These are phyloP conservation scores for Neoascia interrupta DNA, from an alignment of 2,888 invertebrate species.

Conservation along the genomic window DNA sequence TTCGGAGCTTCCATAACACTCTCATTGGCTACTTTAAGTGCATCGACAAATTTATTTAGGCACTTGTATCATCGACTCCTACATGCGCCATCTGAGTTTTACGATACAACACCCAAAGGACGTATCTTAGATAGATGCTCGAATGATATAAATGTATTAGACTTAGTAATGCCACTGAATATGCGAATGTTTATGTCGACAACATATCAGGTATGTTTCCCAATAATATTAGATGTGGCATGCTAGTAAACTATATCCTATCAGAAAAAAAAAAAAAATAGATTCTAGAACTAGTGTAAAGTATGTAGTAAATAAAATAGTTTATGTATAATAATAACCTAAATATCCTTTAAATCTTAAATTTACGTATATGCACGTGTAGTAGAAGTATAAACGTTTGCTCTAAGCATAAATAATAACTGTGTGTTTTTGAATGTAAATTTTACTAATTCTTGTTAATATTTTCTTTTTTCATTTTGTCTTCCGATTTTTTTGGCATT, in stretches of 20 bases:
- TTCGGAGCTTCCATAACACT: conserved; percentile 77
- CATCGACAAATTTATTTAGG: conserved; percentile 75
- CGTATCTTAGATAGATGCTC: conserved; percentile 84
- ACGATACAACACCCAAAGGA: conserved; percentile 84
- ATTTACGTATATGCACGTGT: no score
- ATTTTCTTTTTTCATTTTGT: neutral
- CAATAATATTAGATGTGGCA: conserved; percentile 9
- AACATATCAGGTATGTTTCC: conserved; percentile 77
- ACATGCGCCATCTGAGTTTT: conserved; percentile 82
- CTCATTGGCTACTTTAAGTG: conserved; percentile 75
- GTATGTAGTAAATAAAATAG: no score
- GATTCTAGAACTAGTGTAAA: no score
- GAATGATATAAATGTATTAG: conserved; percentile 82
- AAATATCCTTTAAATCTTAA: no score
- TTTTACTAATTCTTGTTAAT: no score
- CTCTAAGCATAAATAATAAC: no score
- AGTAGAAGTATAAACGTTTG: no score
- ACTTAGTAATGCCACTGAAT: conserved; percentile 81
- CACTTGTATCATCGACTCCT: conserved; percentile 81
- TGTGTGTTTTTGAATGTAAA: no score
- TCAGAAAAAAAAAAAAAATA: no score
- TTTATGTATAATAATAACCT: no score
- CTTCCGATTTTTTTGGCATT: neutral
- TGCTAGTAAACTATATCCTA: no score
- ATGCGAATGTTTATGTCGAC: conserved; percentile 77